Conservation (phyloP, 2,797 vertebrate genomes). For the Remorina albescens region DNA sequence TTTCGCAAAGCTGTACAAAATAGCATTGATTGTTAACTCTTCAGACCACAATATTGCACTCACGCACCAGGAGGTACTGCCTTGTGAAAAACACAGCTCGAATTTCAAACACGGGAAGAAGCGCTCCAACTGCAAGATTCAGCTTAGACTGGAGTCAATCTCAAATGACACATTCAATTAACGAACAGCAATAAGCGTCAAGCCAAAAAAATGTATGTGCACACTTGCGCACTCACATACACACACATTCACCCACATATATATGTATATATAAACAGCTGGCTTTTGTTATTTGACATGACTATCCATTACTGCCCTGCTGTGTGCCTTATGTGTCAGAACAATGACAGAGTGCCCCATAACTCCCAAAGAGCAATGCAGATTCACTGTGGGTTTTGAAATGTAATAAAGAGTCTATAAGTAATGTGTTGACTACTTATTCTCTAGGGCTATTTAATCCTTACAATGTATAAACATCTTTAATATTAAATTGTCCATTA, state of each 20-base stretch:
- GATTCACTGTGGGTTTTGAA: slow-evolving; percentile 70
- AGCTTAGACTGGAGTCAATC: slow-evolving; percentile 76
- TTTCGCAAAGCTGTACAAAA: slow-evolving; percentile 86
- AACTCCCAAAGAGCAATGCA: slow-evolving; percentile 78
- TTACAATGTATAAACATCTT: slow-evolving; percentile 80
- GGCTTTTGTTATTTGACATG: slow-evolving; percentile 83
- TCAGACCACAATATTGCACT: slow-evolving; percentile 84
- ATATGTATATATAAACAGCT: slow-evolving; percentile 86
- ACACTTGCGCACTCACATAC: slow-evolving; percentile 56
- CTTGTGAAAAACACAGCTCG: slow-evolving; percentile 78
- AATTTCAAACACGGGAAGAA: slow-evolving; percentile 77
- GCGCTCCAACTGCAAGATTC: slow-evolving; percentile 76
- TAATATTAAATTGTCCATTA: slow-evolving; percentile 78
- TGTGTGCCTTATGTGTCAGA: slow-evolving; percentile 77
- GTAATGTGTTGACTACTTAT: slow-evolving; percentile 75
- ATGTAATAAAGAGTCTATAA: slow-evolving; percentile 79
- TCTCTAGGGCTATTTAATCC: slow-evolving; percentile 77
- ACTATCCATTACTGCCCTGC: slow-evolving; percentile 77
- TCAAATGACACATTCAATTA: slow-evolving; percentile 82
- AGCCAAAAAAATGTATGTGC: slow-evolving; percentile 70
- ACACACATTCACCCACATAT: slow-evolving; percentile 76
- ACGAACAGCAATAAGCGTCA: slow-evolving; percentile 82
- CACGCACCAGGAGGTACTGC: slow-evolving; percentile 80
- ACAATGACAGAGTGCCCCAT: slow-evolving; percentile 76
- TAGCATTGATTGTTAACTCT: slow-evolving; percentile 86